Evolutionary conservation across 2,797 vertebrate species (phyloP).

Genomic region (Buphagus erythrorhynchus): DNA sequence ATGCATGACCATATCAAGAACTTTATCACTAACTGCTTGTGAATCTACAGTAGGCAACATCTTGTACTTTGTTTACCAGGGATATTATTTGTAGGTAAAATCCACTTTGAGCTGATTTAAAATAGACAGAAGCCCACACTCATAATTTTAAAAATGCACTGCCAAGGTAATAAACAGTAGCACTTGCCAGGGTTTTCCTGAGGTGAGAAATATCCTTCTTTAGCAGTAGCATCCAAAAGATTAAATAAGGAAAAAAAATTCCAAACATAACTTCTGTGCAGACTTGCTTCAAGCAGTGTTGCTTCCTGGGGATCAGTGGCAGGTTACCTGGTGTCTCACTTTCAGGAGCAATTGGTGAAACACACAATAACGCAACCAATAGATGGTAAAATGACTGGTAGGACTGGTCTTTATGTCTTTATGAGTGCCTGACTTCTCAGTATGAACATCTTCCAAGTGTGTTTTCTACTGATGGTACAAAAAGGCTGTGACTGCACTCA

Average conservation of each 20-base stretch:
- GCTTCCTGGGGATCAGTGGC: not conserved
- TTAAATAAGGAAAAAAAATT: not conserved
- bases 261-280: not conserved
- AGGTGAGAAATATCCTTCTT: not conserved
- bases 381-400: not conserved
- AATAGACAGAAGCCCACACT: not conserved
- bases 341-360: not conserved
- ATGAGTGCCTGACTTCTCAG: not conserved
- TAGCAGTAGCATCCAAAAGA: not conserved
- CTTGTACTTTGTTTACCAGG: not conserved
- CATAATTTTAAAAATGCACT: not conserved
- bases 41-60: not conserved
- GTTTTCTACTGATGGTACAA: not conserved
- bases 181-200: not conserved
- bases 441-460: not conserved
- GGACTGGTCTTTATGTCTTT: not conserved
- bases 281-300: not conserved
- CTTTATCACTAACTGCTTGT: not conserved
- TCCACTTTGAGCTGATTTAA: not conserved
- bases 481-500: not conserved
- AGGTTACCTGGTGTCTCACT: not conserved
- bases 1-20: not conserved
- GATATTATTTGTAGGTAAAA: not conserved
- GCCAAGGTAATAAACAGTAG: not conserved
- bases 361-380: not conserved